Evolutionary conservation across 1,140 invertebrate species (phyloP).

Genomic region (Cataglyphis hispanica): DNA sequence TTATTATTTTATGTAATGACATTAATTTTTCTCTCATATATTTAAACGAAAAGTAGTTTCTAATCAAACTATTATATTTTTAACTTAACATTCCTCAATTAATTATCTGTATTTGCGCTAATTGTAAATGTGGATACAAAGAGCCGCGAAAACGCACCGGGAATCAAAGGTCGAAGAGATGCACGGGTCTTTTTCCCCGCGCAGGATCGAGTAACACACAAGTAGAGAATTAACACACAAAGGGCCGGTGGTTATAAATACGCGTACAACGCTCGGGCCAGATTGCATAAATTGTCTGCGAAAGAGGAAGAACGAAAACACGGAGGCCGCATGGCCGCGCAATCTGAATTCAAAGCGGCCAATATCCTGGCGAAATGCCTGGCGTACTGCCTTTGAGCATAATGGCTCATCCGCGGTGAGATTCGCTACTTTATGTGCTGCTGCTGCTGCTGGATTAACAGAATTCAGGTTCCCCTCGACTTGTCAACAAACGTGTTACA

Average conservation of each 20-base stretch:
- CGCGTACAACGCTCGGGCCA: constrained; percentile 77
- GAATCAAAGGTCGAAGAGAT: constrained; percentile 67
- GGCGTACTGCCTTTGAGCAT: constrained; percentile 64
- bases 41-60: background rate
- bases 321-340: constrained; percentile 69
- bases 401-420: constrained; percentile 58
- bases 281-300: constrained; percentile 84
- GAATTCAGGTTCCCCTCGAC: background rate
- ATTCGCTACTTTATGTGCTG: constrained; percentile 33
- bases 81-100: background rate
- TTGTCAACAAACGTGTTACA: constrained; percentile 34
- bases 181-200: constrained; percentile 11
- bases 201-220: constrained; percentile 77
- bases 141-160: constrained; percentile 1
- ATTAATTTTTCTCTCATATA: background rate
- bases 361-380: constrained; percentile 66
- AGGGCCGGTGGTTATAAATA: constrained; percentile 84
- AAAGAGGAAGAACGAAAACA: constrained; percentile 79
- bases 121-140: constrained; percentile 8
- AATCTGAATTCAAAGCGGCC: constrained; percentile 85
- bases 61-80: background rate
- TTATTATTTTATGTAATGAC: background rate
- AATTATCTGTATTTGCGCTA: constrained; percentile 31
- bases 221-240: constrained; percentile 85
- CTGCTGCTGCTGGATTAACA: constrained; percentile 18